Evolutionary conservation across 2,113 vertebrate genomes (phyloP).

Genomic region (Epinephelus cyanopodus): DNA sequence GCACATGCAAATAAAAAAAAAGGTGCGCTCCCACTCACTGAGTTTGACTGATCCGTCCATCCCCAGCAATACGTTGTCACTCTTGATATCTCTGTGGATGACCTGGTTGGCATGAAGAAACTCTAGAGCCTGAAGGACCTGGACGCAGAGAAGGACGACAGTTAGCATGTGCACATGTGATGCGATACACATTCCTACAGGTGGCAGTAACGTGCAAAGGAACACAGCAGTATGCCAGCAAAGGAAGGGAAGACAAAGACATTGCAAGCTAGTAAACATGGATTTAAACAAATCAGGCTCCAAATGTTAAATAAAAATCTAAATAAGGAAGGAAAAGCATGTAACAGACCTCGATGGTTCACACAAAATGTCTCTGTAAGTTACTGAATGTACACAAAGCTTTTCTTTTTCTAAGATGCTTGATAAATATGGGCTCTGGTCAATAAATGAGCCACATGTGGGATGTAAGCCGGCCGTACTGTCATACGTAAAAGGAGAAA

Average conservation of each 20-base stretch:
- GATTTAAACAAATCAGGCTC: neutral
- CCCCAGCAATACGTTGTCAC: conserved; percentile 96
- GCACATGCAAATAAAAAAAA: neutral
- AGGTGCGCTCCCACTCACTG: conserved; percentile 78
- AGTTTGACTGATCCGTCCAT: conserved; percentile 99
- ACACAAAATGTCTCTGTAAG: neutral
- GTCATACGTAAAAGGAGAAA: no score
- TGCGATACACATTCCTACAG: neutral
- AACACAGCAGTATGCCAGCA: neutral
- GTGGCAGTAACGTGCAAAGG: neutral
- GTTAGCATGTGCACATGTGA: neutral
- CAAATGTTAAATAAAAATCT: neutral
- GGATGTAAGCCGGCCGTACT: neutral
- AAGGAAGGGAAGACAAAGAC: neutral
- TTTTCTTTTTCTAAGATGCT: no score
- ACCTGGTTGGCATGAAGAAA: conserved; percentile 98
- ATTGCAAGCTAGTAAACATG: neutral
- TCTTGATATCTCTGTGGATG: conserved; percentile 99
- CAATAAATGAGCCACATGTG: neutral
- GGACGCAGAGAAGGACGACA: neutral
- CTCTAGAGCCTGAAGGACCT: conserved; percentile 97
- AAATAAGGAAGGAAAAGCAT: neutral
- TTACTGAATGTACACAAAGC: neutral
- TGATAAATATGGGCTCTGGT: neutral
- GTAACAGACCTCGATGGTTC: neutral